Conservation (phyloP, 2,888 invertebrate species). For the Cylloceria caligata region DNA sequence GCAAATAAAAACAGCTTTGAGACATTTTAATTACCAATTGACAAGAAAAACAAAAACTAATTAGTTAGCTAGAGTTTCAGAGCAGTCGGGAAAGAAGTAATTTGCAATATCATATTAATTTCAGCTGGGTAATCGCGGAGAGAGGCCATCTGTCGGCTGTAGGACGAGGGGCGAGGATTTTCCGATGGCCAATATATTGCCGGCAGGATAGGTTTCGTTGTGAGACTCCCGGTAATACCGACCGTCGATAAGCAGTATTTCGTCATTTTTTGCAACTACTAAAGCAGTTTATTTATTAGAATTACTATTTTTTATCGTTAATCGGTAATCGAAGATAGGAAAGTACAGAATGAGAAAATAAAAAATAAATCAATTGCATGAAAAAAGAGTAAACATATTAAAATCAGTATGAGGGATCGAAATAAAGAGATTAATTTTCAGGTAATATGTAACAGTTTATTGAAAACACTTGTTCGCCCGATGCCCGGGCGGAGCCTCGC, state of each 20-base stretch:
- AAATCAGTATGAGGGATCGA: background rate
- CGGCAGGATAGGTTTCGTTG: background rate
- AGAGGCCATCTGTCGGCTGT: too few relatives aligned
- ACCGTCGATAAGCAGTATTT: background rate
- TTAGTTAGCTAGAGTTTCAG: background rate
- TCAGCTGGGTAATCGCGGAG: too few relatives aligned
- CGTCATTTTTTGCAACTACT: background rate
- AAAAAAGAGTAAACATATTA: background rate
- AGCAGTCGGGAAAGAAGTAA: background rate
- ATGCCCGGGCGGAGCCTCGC: conserved; percentile 80
- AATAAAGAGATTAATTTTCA: conserved; percentile 69
- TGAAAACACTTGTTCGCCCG: conserved; percentile 82
- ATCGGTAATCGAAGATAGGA: background rate
- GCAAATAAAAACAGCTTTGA: conserved; percentile 13
- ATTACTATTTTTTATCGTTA: background rate
- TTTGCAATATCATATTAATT: too few relatives aligned
- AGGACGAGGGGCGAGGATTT: too few relatives aligned
- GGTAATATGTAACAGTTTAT: conserved; percentile 84
- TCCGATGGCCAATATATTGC: background rate
- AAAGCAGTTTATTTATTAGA: background rate
- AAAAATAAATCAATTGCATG: background rate
- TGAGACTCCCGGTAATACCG: background rate
- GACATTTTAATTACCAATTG: conserved; percentile 21
- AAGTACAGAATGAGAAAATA: background rate
- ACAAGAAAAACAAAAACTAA: conserved; percentile 22